A percentile compares a stretch with the other conserved stretches of the same genome.
These are phyloP conservation scores for Lithophane ornitopus DNA, from an alignment of 2,888 invertebrate genomes.

Conservation along the genomic window DNA sequence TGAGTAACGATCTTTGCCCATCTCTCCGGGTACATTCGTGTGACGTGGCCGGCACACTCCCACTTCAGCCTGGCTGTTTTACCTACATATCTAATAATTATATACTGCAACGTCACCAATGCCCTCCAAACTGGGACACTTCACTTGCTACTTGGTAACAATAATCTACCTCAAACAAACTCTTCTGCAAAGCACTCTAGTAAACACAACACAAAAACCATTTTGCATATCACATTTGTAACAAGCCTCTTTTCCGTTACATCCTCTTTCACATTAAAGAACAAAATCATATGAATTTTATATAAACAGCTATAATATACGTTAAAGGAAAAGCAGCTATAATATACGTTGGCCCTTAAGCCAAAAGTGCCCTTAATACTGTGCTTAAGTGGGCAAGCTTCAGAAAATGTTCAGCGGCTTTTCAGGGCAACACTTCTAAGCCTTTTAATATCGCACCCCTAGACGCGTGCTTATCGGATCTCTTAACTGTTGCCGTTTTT, in stretches of 20 bases:
- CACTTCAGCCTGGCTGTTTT: too few relatives aligned
- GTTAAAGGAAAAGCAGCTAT: slow-evolving; percentile 82
- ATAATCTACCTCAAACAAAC: neutral
- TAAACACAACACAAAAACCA: neutral
- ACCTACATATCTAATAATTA: neutral
- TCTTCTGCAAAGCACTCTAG: neutral
- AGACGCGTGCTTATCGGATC: slow-evolving; percentile 79
- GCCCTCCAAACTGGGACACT: neutral
- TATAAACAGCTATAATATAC: slow-evolving; percentile 85
- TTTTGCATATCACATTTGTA: neutral
- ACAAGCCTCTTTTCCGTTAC: neutral
- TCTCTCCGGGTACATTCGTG: too few relatives aligned
- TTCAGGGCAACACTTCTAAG: slow-evolving; percentile 89
- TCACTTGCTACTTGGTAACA: neutral
- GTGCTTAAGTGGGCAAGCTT: slow-evolving; percentile 89
- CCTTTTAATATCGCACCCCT: slow-evolving; percentile 89
- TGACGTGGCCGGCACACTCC: too few relatives aligned
- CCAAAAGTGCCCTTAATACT: slow-evolving; percentile 89
- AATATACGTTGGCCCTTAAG: slow-evolving; percentile 86
- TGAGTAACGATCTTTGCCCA: too few relatives aligned
- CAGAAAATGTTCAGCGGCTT: slow-evolving; percentile 87
- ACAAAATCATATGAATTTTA: slow-evolving; percentile 43
- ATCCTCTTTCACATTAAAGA: slow-evolving; percentile 16
- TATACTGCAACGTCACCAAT: neutral
- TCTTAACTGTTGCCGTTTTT: slow-evolving; percentile 81